phyloP scores from a whole-genome alignment of 2,113 vertebrate species.

The human (Homo sapiens) region DNA sequence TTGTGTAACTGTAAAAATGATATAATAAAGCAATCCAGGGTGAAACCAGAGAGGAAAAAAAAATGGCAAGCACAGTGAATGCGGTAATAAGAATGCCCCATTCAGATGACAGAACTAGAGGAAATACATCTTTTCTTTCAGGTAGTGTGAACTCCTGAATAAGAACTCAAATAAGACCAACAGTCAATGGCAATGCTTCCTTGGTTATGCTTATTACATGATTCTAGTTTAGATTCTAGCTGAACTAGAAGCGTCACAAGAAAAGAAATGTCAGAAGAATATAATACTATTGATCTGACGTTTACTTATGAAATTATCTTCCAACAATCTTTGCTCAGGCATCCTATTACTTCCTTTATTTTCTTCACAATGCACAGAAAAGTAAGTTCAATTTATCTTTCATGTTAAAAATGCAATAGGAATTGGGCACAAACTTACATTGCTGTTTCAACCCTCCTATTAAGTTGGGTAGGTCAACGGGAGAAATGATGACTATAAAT shows the following conservation, averaged over 20 bases:
- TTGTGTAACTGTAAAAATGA: slow-evolving; percentile 43
- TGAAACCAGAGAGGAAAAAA: slow-evolving; percentile 28
- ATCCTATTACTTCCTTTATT: slow-evolving; percentile 38
- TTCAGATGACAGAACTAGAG: not conserved
- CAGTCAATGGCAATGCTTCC: not conserved
- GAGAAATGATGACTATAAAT: not conserved
- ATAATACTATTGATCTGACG: slow-evolving; percentile 60
- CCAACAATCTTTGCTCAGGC: slow-evolving; percentile 29
- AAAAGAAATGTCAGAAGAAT: slow-evolving; percentile 59
- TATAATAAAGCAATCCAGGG: slow-evolving; percentile 37
- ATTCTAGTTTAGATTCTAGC: slow-evolving; percentile 39
- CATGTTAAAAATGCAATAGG: not conserved
- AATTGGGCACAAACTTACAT: not conserved
- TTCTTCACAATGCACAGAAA: slow-evolving; percentile 28
- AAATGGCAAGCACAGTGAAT: not conserved
- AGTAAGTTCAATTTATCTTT: not conserved
- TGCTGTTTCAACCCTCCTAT: not conserved
- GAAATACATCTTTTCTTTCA: not conserved
- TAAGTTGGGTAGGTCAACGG: not conserved
- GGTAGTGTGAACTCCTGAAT: not conserved
- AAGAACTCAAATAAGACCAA: not conserved
- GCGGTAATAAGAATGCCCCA: not conserved
- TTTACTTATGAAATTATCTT: slow-evolving; percentile 65
- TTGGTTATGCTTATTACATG: slow-evolving; percentile 22
- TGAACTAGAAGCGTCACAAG: not conserved